Conservation (phyloP, 2,113 vertebrate genomes). For the Falcunculus frontatus region DNA sequence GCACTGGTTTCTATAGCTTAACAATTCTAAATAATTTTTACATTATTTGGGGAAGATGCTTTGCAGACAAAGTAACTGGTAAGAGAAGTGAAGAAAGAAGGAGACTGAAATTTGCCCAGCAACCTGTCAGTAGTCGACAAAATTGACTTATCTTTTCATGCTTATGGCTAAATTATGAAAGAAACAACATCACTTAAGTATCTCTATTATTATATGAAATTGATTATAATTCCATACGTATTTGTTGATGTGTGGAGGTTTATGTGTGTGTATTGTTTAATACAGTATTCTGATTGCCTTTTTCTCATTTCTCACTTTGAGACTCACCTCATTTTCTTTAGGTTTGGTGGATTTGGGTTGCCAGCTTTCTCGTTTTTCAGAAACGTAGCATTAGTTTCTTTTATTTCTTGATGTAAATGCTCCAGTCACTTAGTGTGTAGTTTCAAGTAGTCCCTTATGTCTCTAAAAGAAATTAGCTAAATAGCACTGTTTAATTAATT, state of each 20-base stretch:
- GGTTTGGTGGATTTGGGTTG: background rate
- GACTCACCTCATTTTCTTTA: background rate
- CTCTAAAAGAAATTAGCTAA: background rate
- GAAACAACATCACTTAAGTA: background rate
- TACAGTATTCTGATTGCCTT: background rate
- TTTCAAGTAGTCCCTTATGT: constrained; percentile 33
- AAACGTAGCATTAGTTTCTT: background rate
- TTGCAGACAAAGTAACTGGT: background rate
- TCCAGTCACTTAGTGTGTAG: background rate
- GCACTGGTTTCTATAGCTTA: background rate
- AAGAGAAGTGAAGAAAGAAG: background rate
- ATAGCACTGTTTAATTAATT: constrained; percentile 54
- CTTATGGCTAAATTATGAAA: background rate
- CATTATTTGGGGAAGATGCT: background rate
- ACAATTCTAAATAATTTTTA: background rate
- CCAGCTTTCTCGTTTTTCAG: background rate
- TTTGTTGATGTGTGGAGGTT: background rate
- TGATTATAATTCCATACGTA: background rate
- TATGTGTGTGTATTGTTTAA: background rate
- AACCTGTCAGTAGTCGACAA: background rate
- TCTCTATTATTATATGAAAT: background rate
- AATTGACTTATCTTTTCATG: background rate
- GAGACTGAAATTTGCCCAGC: background rate
- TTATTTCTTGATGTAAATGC: background rate
- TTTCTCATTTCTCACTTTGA: background rate